These are phyloP conservation scores for Atta cephalotes DNA, from an alignment of 1,140 invertebrate genomes.

Conservation along the genomic window DNA sequence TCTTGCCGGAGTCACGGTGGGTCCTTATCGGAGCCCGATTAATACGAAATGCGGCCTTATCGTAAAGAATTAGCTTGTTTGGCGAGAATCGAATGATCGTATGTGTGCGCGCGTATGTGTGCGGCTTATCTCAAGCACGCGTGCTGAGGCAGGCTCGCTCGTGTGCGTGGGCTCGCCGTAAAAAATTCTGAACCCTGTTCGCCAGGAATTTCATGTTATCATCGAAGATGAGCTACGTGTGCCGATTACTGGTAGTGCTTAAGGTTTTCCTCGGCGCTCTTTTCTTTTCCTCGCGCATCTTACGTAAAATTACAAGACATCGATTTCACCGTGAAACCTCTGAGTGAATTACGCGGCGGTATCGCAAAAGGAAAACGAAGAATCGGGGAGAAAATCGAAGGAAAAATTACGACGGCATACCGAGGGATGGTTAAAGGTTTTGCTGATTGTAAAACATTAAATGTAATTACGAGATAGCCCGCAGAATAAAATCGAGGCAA, in stretches of 20 bases:
- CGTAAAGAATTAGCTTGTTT: constrained; percentile 65
- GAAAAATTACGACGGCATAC: constrained; percentile 67
- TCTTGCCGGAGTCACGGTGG: constrained; percentile 56
- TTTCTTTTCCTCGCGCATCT: constrained; percentile 10
- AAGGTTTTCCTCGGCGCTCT: constrained; percentile 22
- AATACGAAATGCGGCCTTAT: constrained; percentile 70
- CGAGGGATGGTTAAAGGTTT: constrained; percentile 61
- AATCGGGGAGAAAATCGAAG: constrained; percentile 64
- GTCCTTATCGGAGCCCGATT: constrained; percentile 68
- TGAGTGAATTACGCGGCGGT: neutral
- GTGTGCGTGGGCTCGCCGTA: neutral
- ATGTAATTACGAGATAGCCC: constrained; percentile 65
- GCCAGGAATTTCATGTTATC: constrained; percentile 70
- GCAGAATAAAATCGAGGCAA: constrained; percentile 5
- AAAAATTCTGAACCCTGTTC: constrained; percentile 24
- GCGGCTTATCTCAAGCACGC: constrained; percentile 48
- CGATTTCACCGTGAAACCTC: neutral
- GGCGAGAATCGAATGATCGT: constrained; percentile 13
- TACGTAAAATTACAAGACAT: constrained; percentile 68
- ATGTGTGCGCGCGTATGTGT: no score
- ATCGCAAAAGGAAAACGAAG: neutral
- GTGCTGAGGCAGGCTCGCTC: constrained; percentile 5
- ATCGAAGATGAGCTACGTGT: constrained; percentile 70
- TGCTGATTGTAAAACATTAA: constrained; percentile 68
- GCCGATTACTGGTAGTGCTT: constrained; percentile 61